phyloP scores from a whole-genome alignment of 1,140 invertebrate species.

The Drosophila pallidifrons region DNA sequence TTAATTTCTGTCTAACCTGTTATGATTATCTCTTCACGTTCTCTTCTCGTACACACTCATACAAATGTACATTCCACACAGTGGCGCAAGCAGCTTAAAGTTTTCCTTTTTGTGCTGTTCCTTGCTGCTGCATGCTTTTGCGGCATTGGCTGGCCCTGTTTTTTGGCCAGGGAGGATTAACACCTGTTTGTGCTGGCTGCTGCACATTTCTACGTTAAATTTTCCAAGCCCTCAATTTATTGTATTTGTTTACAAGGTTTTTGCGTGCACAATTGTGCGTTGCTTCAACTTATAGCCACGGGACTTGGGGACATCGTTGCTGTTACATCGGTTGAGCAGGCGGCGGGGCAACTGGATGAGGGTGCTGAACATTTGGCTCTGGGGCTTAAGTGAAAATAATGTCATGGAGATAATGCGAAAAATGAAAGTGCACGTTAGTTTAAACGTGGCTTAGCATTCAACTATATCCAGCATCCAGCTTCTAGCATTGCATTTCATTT shows the following conservation, averaged over 20 bases:
- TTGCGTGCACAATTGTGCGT: slow-evolving; percentile 70
- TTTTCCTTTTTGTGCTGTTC: slow-evolving; percentile 33
- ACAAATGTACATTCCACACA: neutral
- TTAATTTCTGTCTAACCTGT: neutral
- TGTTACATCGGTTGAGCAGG: neutral
- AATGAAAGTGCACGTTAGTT: slow-evolving; percentile 63
- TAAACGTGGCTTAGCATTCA: slow-evolving; percentile 36
- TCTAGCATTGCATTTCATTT: slow-evolving; percentile 62
- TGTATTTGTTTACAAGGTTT: slow-evolving; percentile 82
- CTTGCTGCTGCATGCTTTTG: slow-evolving; percentile 29
- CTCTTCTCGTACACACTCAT: neutral
- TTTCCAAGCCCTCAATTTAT: slow-evolving; percentile 75
- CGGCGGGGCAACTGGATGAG: neutral
- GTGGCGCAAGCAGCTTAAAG: slow-evolving; percentile 47
- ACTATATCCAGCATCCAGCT: slow-evolving; percentile 1
- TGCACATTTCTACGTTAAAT: slow-evolving; percentile 53
- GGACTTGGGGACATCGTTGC: neutral
- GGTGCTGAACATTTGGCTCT: slow-evolving; percentile 43
- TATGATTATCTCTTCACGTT: slow-evolving; percentile 27
- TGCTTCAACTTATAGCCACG: slow-evolving; percentile 31
- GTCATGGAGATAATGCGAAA: slow-evolving; percentile 73
- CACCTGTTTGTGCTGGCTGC: slow-evolving; percentile 73
- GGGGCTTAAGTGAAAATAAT: slow-evolving; percentile 75
- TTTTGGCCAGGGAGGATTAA: slow-evolving; percentile 66
- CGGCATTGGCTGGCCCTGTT: slow-evolving; percentile 3